Percentiles rank a stretch among this genome's conserved stretches.
phyloP scores from a whole-genome alignment of 2,888 invertebrate species.

The Sphinx pinastri region DNA sequence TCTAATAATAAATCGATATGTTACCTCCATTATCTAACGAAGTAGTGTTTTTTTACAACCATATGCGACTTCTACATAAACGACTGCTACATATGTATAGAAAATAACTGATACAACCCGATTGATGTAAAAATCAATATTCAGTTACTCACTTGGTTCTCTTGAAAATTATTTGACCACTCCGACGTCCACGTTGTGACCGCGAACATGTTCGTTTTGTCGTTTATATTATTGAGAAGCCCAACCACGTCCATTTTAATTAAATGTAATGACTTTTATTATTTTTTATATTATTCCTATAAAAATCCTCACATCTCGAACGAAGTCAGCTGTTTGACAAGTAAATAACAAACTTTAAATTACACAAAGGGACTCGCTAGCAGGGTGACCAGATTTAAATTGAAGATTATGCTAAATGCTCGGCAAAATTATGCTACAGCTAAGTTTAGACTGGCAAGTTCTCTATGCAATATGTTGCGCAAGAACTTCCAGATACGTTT shows the following conservation, averaged over 20 bases:
- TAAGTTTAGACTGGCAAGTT: too few species aligned
- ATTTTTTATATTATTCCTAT: conserved; percentile 34
- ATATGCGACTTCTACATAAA: background rate
- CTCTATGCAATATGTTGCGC: too few species aligned
- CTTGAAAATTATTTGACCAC: conserved; percentile 77
- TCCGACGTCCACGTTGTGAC: conserved; percentile 79
- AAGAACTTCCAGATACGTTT: too few species aligned
- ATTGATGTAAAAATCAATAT: conserved; percentile 15
- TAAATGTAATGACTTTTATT: conserved; percentile 28
- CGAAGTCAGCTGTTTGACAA: conserved; percentile 23
- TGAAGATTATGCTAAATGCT: too few species aligned
- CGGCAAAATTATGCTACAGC: too few species aligned
- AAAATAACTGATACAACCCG: background rate
- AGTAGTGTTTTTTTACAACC: background rate
- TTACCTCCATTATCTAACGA: conserved; percentile 29
- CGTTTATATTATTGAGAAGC: conserved; percentile 74
- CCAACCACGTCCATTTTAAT: conserved; percentile 77
- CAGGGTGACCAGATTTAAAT: too few species aligned
- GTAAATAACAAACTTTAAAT: background rate
- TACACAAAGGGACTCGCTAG: too few species aligned
- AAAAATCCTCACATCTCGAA: conserved; percentile 42
- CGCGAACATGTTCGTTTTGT: conserved; percentile 77
- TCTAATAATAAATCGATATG: conserved; percentile 31
- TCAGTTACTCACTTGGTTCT: conserved; percentile 71
- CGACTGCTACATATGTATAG: conserved; percentile 12